Base-by-base conservation (phyloP, 2,113 vertebrate genomes). In the Orcinus orca region DNA sequence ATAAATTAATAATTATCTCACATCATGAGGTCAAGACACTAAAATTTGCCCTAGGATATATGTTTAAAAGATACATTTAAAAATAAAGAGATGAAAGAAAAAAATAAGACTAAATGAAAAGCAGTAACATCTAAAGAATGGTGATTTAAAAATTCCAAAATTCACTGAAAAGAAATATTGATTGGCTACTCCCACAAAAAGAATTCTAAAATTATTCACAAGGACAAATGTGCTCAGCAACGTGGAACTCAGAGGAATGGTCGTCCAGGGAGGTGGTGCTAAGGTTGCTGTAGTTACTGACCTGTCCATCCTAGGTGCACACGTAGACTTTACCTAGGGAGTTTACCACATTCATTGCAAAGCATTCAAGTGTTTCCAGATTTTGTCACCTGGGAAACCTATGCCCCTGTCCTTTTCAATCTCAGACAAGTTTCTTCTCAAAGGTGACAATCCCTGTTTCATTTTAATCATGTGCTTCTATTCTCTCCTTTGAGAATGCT, bases 141-240 rank as follows among this genome's bases (percentile, higher is more conserved):
- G 33, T 79, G 41, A 92, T 97, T 98, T 96, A 83, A 96, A 90
- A 29, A 68, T 88, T 2, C 8, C 68, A 11, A 63, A 92, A 44
- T 7, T 47, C 14, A 31, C 50, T 77, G 0, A 0, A 95, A 50
- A 96, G 41, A 98, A 80, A 62, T 84, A 65, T 26, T 31, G 58
- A 58, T 95, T 73, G 13, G 21, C 74, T 62, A 55, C 5, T 83
- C 25, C 2, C 20, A 47, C 73, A 33, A 68, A 26, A 20, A 94
- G 83, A 85, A 97, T 92, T 96, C 31, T 71, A 93, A 50, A 50
- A n/a, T 31, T 50, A 73, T 4, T n/a, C 65, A 1, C 9, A 80
- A 71, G 86, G 71, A 73, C 6, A 95, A 90, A 95, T 0, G 13
- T 17, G 15, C 73, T 83, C 25, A 88, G 87, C 8, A 71, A 18